A percentile compares a stretch with the other conserved stretches of the same genome.
Evolutionary conservation across 2,113 vertebrate species (phyloP).

Genomic region (Corythornis madagascariensis): DNA sequence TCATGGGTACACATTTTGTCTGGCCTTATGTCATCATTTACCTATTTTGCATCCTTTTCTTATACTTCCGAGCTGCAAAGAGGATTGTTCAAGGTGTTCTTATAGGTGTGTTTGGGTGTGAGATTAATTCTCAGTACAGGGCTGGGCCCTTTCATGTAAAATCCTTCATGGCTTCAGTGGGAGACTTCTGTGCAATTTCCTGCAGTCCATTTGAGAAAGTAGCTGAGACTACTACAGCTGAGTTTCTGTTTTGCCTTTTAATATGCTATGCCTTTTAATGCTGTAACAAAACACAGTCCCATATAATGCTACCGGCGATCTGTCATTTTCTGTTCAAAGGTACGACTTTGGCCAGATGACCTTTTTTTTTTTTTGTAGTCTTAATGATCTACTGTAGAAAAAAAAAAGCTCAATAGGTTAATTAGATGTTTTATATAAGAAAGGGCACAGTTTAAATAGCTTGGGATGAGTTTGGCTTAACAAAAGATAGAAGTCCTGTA

Average conservation of each 20-base stretch:
- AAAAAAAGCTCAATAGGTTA: not conserved
- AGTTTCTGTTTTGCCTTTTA: not conserved
- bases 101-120: not conserved
- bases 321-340: conserved; percentile 25
- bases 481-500: not conserved
- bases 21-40: not conserved
- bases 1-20: not conserved
- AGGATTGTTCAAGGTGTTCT: not conserved
- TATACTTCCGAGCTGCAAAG: not conserved
- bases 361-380: not conserved
- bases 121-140: not conserved
- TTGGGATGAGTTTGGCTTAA: not conserved
- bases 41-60: not conserved
- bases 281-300: not conserved
- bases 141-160: not conserved
- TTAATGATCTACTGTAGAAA: not conserved
- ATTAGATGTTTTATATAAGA: not conserved
- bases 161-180: not conserved
- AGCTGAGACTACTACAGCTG: not conserved
- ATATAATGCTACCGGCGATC: not conserved
- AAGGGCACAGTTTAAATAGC: not conserved
- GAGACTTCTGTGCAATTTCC: not conserved
- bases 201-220: not conserved
- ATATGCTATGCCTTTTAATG: not conserved
- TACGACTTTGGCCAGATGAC: not conserved